phyloP scores from a whole-genome alignment of 2,113 vertebrate genomes.

The Poicephalus meyeri region DNA sequence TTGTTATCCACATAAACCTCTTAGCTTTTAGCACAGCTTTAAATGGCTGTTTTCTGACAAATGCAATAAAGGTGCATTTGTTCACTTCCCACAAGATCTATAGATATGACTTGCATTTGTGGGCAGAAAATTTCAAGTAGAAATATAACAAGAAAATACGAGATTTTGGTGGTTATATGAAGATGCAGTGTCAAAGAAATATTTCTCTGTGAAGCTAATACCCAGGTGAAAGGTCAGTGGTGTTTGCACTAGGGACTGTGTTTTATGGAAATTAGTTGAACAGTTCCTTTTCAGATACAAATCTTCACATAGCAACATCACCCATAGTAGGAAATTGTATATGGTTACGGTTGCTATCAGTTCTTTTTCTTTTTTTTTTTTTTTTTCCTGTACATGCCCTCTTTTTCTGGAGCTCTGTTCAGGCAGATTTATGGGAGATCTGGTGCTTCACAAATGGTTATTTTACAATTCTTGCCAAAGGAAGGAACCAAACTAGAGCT shows the following conservation, averaged over 20 bases:
- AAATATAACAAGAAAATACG: background rate
- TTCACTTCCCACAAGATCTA: background rate
- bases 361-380: background rate
- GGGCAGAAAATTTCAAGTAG: background rate
- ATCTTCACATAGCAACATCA: background rate
- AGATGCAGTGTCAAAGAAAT: background rate
- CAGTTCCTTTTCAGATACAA: background rate
- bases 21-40: background rate
- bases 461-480: background rate
- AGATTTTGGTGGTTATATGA: background rate
- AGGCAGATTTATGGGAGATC: background rate
- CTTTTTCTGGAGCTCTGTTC: background rate
- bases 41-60: background rate
- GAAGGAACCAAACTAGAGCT: background rate
- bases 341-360: background rate
- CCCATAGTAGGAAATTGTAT: background rate
- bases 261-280: background rate
- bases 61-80: background rate
- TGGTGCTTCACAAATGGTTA: background rate
- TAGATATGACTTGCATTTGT: background rate
- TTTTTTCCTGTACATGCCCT: background rate
- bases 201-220: background rate
- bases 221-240: background rate
- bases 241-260: background rate
- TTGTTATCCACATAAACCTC: background rate